A percentile compares a stretch with the other conserved stretches of the same genome.
Evolutionary conservation across 2,888 invertebrate genomes (phyloP).

Genomic region (Onthophagus sagittarius): DNA sequence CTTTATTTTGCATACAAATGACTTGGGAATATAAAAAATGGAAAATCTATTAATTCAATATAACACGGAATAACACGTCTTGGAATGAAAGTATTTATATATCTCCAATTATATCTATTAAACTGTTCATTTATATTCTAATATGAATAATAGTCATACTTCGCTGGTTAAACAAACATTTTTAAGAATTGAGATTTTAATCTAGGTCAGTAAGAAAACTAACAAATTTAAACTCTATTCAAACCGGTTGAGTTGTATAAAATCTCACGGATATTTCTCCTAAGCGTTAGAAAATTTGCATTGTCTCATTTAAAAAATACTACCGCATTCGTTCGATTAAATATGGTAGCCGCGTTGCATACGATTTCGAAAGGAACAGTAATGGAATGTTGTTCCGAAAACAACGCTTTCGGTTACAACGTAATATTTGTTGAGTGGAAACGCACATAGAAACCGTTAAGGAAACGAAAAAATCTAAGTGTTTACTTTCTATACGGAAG

Average conservation of each 20-base stretch:
- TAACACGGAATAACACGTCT: no score
- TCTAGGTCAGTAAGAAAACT: no score
- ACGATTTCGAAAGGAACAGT: background rate
- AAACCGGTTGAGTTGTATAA: background rate
- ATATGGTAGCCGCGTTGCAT: no score
- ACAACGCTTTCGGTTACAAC: background rate
- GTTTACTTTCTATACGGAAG: background rate
- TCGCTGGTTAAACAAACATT: no score
- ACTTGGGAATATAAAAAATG: background rate
- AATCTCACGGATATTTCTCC: background rate
- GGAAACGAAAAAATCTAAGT: background rate
- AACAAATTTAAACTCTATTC: no score
- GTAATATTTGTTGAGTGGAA: background rate
- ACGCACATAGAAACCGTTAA: background rate
- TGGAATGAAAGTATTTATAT: no score
- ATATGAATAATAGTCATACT: no score
- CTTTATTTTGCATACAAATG: no score
- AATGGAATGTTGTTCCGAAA: background rate
- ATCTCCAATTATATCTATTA: no score
- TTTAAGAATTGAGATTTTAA: no score
- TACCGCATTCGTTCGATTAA: background rate
- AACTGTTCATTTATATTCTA: no score
- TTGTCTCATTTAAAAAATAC: background rate
- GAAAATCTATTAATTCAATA: no score
- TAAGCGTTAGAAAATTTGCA: background rate